phyloP scores from a whole-genome alignment of 2,113 vertebrate species.

The Oncorhynchus clarkii region DNA sequence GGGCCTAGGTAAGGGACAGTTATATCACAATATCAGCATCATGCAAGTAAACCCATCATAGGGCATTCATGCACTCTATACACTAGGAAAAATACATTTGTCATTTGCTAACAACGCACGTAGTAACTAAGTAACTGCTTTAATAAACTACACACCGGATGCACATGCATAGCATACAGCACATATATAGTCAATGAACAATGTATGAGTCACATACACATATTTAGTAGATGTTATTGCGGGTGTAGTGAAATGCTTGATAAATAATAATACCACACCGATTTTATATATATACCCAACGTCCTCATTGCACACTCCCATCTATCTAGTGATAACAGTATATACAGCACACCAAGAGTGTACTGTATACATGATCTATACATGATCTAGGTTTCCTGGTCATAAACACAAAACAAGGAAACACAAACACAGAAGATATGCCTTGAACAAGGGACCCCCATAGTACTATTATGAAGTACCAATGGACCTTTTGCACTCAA shows the following conservation, averaged over 20 bases:
- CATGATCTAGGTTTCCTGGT: not conserved
- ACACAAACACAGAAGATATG: not conserved
- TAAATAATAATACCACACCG: not conserved
- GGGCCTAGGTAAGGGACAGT: slow-evolving; percentile 85
- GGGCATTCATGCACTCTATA: not conserved
- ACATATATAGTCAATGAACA: not conserved
- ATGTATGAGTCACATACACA: too few species aligned
- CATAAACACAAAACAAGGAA: not conserved
- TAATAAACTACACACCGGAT: not conserved
- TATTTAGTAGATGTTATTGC: too few species aligned
- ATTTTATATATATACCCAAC: not conserved
- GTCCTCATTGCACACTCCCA: not conserved
- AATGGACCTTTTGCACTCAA: not conserved
- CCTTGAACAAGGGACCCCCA: not conserved
- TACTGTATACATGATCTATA: too few species aligned
- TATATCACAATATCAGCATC: not conserved
- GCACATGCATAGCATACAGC: not conserved
- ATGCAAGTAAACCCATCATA: not conserved
- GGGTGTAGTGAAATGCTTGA: not conserved
- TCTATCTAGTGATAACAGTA: not conserved
- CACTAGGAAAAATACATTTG: not conserved
- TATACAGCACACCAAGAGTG: not conserved
- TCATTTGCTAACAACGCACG: not conserved
- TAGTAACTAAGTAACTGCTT: not conserved
- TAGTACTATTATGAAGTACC: too few species aligned